These are phyloP conservation scores for Trichonephila clavata DNA, from an alignment of 1,140 invertebrate genomes.

Conservation along the genomic window DNA sequence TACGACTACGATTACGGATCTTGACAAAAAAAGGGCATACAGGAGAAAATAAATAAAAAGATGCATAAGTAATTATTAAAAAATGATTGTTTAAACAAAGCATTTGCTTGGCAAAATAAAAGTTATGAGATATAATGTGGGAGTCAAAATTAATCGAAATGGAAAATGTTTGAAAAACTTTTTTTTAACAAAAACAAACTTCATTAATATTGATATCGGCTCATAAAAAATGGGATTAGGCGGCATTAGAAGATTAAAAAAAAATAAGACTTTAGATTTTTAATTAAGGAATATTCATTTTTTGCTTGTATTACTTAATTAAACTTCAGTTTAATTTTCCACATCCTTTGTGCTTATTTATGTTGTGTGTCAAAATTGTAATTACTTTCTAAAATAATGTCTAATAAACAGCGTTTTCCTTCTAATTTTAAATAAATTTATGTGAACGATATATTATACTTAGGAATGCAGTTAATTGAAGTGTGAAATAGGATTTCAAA, in stretches of 20 bases:
- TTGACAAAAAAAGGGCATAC: too few relatives aligned
- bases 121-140: neutral
- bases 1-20: too few relatives aligned
- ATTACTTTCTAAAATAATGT: neutral
- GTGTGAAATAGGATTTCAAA: too few relatives aligned
- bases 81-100: neutral
- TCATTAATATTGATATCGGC: constrained; percentile 7
- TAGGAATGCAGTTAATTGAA: too few relatives aligned
- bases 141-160: constrained; percentile 20
- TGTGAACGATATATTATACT: neutral
- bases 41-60: too few relatives aligned
- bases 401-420: neutral
- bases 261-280: neutral
- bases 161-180: neutral
- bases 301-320: neutral
- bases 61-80: too few relatives aligned
- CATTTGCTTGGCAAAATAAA: neutral
- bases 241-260: neutral
- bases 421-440: neutral
- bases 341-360: neutral
- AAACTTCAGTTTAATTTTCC: neutral
- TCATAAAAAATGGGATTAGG: neutral
- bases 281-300: constrained; percentile 1
- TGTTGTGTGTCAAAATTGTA: neutral
- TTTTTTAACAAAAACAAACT: neutral